A percentile compares a stretch with the other conserved stretches of the same genome.
phyloP scores from a whole-genome alignment of 2,888 invertebrate genomes.

The Acleris cristana region DNA sequence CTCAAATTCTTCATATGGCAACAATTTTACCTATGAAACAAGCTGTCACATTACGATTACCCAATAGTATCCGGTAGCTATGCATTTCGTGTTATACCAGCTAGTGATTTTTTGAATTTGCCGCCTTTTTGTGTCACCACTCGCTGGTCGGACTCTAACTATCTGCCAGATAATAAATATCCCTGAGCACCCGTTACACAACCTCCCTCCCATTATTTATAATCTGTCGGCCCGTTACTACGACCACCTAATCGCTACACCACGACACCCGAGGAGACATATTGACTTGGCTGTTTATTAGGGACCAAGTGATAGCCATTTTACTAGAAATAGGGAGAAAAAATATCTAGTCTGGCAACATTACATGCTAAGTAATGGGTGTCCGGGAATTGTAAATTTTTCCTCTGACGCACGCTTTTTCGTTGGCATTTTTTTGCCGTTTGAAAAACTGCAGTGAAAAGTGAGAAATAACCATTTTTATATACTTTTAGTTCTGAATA shows the following conservation, averaged over 20 bases:
- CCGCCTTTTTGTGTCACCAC: too few species aligned
- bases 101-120: too few species aligned
- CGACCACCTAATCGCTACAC: slow-evolving; percentile 22
- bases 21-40: too few species aligned
- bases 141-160: too few species aligned
- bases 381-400: slow-evolving; percentile 3
- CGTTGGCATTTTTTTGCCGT: slow-evolving; percentile 18
- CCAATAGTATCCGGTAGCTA: too few species aligned
- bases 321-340: neutral
- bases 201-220: slow-evolving; percentile 25
- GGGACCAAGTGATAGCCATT: slow-evolving; percentile 8
- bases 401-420: slow-evolving; percentile 3
- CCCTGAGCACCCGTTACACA: neutral
- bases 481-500: neutral
- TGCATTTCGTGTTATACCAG: too few species aligned
- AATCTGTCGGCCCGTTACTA: slow-evolving; percentile 28
- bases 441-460: slow-evolving; percentile 13
- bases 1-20: too few species aligned
- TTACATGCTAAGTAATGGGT: slow-evolving; percentile 21
- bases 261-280: slow-evolving; percentile 24
- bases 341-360: slow-evolving; percentile 5
- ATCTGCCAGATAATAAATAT: neutral
- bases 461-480: neutral
- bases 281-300: slow-evolving; percentile 27
- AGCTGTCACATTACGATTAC: too few species aligned